These are phyloP conservation scores for Pemphredon lugubris DNA, from an alignment of 2,888 invertebrate genomes.

Conservation along the genomic window DNA sequence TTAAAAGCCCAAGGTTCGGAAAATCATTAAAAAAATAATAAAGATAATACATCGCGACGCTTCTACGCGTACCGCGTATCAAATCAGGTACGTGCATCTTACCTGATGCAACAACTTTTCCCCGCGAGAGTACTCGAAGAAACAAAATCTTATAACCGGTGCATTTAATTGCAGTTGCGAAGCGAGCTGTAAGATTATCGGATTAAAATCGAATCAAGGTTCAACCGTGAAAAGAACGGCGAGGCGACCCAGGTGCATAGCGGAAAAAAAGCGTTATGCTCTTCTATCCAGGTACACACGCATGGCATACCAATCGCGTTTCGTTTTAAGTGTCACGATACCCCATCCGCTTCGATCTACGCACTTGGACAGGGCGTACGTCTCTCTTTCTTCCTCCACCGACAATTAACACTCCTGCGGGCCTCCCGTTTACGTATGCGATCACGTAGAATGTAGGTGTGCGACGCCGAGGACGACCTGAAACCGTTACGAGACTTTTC, in stretches of 20 bases:
- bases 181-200: no score
- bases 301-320: slow-evolving; percentile 61
- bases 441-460: slow-evolving; percentile 46
- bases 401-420: slow-evolving; percentile 52
- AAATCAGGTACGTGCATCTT: no score
- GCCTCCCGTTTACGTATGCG: slow-evolving; percentile 52
- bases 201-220: background rate
- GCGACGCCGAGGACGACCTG: slow-evolving; percentile 71
- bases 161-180: no score
- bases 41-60: no score
- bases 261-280: slow-evolving; percentile 27
- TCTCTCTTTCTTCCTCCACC: slow-evolving; percentile 36
- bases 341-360: slow-evolving; percentile 11
- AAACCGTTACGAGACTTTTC: slow-evolving; percentile 76
- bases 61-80: no score
- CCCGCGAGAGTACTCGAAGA: no score
- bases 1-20: no score
- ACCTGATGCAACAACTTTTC: no score
- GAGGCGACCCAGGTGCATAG: slow-evolving; percentile 31
- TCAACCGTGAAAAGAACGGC: slow-evolving; percentile 1
- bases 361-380: background rate
- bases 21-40: no score
- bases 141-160: no score
- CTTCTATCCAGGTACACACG: slow-evolving; percentile 31
- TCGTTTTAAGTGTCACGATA: slow-evolving; percentile 63